Percentiles rank a stretch among this genome's conserved stretches.
These are phyloP conservation scores for Cyanistes caeruleus DNA, from an alignment of 2,113 vertebrate species.

Conservation along the genomic window DNA sequence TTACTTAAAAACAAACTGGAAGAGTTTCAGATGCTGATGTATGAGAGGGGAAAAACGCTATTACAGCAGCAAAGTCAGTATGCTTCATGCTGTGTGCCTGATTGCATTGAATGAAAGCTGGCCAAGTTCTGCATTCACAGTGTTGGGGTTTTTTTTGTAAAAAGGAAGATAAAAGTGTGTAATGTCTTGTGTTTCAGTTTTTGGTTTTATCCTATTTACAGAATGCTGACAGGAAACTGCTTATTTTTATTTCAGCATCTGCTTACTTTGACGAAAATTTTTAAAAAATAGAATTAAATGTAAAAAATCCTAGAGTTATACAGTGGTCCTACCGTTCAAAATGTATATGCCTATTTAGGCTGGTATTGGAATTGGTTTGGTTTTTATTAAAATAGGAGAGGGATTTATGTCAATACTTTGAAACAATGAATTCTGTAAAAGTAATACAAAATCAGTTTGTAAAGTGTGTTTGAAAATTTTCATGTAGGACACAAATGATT, in stretches of 20 bases:
- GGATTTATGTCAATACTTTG: neutral
- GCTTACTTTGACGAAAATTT: neutral
- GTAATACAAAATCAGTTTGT: neutral
- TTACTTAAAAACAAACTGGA: neutral
- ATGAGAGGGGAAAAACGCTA: neutral
- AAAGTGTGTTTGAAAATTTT: neutral
- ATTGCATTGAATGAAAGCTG: neutral
- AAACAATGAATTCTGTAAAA: neutral
- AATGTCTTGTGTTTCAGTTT: neutral
- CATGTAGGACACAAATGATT: neutral
- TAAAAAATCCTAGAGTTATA: neutral
- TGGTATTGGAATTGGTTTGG: neutral
- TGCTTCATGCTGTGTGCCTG: neutral
- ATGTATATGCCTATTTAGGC: neutral
- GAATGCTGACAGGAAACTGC: neutral
- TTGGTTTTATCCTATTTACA: neutral
- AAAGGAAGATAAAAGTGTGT: neutral
- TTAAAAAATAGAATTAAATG: neutral
- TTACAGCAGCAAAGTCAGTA: neutral
- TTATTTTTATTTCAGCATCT: neutral
- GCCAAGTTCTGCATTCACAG: neutral
- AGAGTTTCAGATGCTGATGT: neutral
- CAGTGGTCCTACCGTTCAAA: neutral
- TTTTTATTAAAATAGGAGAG: neutral
- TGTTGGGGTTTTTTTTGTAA: neutral